Conservation (phyloP, 2,888 invertebrate species). For the Ypsolopha scabrella region DNA sequence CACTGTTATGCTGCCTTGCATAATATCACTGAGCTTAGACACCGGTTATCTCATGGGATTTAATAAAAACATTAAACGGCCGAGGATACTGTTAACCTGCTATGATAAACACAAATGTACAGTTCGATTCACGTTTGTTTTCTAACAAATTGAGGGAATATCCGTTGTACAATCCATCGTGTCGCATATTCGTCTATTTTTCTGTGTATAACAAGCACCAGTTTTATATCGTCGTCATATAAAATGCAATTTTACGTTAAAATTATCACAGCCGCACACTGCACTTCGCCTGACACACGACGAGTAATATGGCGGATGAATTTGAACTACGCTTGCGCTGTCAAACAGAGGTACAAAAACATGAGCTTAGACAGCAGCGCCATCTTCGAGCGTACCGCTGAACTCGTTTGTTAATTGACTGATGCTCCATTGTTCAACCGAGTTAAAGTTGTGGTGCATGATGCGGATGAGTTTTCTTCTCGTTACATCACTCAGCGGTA, state of each 20-base stretch:
- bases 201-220: conserved; percentile 42
- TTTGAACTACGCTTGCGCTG: conserved; percentile 65
- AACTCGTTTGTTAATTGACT: no score
- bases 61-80: conserved; percentile 52
- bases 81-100: conserved; percentile 59
- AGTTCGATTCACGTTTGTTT: conserved; percentile 60
- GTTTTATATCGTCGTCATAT: conserved; percentile 45
- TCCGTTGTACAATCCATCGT: conserved; percentile 39
- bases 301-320: conserved; percentile 70
- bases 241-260: conserved; percentile 59
- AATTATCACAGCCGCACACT: conserved; percentile 63
- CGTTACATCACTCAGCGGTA: no score
- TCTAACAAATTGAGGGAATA: conserved; percentile 49
- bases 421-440: no score
- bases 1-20: conserved; percentile 64
- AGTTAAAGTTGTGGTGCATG: no score
- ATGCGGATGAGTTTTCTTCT: no score
- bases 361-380: conserved; percentile 4
- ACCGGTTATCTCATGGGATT: conserved; percentile 46
- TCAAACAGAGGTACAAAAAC: conserved; percentile 49
- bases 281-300: conserved; percentile 57
- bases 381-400: not conserved
- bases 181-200: conserved; percentile 51
- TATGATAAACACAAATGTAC: conserved; percentile 69
- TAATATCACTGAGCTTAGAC: conserved; percentile 54